phyloP scores from a whole-genome alignment of 1,140 invertebrate genomes.

The Rhopalosiphum maidis region DNA sequence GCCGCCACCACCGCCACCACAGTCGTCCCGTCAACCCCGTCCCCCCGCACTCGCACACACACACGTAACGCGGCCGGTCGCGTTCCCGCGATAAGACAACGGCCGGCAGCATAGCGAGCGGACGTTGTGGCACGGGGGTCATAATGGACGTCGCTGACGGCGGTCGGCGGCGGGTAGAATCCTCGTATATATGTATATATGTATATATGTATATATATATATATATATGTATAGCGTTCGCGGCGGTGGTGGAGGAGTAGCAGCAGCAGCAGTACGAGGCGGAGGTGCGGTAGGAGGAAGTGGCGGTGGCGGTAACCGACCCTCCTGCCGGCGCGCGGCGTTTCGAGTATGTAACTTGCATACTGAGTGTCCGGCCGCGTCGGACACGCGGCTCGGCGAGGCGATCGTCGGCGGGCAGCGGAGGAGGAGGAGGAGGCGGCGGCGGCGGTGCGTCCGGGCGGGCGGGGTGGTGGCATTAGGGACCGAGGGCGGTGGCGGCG shows the following conservation, averaged over 20 bases:
- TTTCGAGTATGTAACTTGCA: constrained; percentile 58
- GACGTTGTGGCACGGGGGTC: constrained; percentile 25
- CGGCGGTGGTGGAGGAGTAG: neutral
- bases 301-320: constrained; percentile 36
- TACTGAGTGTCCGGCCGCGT: constrained; percentile 55
- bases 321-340: constrained; percentile 43
- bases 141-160: constrained; percentile 55
- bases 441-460: neutral
- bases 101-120: constrained; percentile 7
- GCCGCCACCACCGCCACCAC: neutral
- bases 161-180: constrained; percentile 25
- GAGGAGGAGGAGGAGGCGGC: neutral
- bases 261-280: neutral
- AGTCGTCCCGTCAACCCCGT: neutral
- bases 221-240: neutral
- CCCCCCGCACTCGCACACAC: neutral
- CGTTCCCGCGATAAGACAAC: constrained; percentile 55
- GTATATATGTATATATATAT: too few species aligned
- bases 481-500: neutral
- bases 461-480: neutral
- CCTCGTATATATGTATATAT: neutral
- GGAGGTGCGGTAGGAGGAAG: neutral
- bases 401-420: neutral
- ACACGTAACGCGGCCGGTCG: constrained; percentile 33
- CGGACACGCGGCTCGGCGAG: constrained; percentile 45